These are phyloP conservation scores for Megathymus violae DNA, from an alignment of 1,140 invertebrate species.

Conservation along the genomic window DNA sequence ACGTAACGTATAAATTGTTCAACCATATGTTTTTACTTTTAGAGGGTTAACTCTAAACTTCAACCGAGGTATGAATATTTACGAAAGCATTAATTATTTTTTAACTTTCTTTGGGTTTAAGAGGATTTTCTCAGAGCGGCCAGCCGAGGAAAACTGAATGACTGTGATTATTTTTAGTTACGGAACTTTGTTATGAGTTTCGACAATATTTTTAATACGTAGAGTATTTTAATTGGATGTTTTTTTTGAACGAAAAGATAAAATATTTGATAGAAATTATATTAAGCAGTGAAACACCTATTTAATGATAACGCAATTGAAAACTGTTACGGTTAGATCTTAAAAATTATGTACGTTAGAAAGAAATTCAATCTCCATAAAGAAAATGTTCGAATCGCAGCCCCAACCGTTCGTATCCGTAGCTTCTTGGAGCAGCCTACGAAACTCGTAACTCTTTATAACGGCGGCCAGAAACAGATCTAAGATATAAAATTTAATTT, in stretches of 20 bases:
- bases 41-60: slow-evolving; percentile 76
- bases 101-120: slow-evolving; percentile 80
- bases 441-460: slow-evolving; percentile 46
- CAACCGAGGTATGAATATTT: slow-evolving; percentile 80
- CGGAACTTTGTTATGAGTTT: slow-evolving; percentile 48
- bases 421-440: slow-evolving; percentile 46
- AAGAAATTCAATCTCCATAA: slow-evolving; percentile 13
- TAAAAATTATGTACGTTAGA: slow-evolving; percentile 33
- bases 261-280: no score
- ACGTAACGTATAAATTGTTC: slow-evolving; percentile 11
- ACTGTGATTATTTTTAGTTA: slow-evolving; percentile 74
- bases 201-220: slow-evolving; percentile 53
- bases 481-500: slow-evolving; percentile 66
- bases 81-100: slow-evolving; percentile 83
- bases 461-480: slow-evolving; percentile 40
- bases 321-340: no score
- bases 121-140: slow-evolving; percentile 70
- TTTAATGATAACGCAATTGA: no score
- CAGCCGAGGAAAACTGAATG: slow-evolving; percentile 58
- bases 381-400: not conserved
- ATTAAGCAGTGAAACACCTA: no score
- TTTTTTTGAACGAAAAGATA: no score
- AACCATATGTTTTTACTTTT: slow-evolving; percentile 35
- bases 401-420: slow-evolving; percentile 47
- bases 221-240: slow-evolving; percentile 29